Base-by-base conservation (phyloP, 2,888 invertebrate genomes). In the Oxytorus armatus region DNA sequence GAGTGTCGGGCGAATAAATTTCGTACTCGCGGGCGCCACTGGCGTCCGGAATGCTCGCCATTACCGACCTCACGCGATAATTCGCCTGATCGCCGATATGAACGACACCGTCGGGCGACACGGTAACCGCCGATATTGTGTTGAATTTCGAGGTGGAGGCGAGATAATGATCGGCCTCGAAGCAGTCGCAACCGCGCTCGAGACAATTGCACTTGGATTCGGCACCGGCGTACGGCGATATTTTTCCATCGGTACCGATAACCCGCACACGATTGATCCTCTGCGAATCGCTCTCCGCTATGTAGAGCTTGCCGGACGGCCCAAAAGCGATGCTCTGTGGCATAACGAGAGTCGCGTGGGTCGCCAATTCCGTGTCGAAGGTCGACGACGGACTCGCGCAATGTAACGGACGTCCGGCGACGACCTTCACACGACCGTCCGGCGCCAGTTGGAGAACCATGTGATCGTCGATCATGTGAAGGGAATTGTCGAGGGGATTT, bases 41-140 rank as follows among this genome's bases (percentile, higher is more conserved):
- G 0, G 97, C 96, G 84, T 97, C 97, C 0, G 97, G 97, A 79
- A 97, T 97, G 87, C 97, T 97, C 0, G 97, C 96, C 95, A 96
- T 97, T 0, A 97, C 97, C 0, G 97, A 97, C 49, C 97, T 93
- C 68, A 97, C 96, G 86, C 97, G 94, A 87, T 97, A 96, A 89
- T 97, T 97, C 0, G 97, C 98, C 92, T 98, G 98, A 92, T 99
- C 99, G 0, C 98, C 98, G 66, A 99, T 97, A 87, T 99, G 98
- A 0, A 99, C 96, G 23, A 97, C 96, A 0, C 98, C 98, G 89
- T 98, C 98, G 0, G 98, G 98, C 7, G 98, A 97, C 0, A 98
- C 97, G 3, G 97, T 95, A 0, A 99, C 95, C 0, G 98, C 97
- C 0, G 97, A 97, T 68, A 98, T 97, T 0, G 98, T 97, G 87